Base-by-base conservation (phyloP, 2,888 invertebrate genomes). In the Heliconius cydno region DNA sequence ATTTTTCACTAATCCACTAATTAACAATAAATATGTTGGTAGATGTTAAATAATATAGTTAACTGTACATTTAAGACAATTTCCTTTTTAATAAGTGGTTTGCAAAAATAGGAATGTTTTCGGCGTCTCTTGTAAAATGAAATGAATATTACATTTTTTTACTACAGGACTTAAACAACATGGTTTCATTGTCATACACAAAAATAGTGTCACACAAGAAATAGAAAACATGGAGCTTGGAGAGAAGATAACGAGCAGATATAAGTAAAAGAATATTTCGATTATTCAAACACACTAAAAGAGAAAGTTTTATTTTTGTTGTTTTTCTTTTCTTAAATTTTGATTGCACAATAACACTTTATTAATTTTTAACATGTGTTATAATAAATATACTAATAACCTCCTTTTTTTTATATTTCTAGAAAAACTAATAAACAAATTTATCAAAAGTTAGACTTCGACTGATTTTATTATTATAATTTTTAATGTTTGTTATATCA, bases 161-260 rank as follows among this genome's bases (percentile, higher is more conserved):
- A 72, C 90, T 93, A 83, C 90, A 94, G 94, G 92, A 81, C 82
- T 94, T 66, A 92, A 91, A 80, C 91, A 92, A 77, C 90, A 92
- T 79, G 88, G 89, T 3, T 92, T 93, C 46, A 89, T 94, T 41
- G 82, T 82, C 9, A 81, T 92, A 10, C 74, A 41, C 7, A 94
- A 94, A 85, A 85, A 90, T 79, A 85, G 88, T 0, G 84, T 85
- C 4, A 90, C 91, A 7, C 84, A 90, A 28, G 91, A 90, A 87
- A 90, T 94, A 83, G 77, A 41, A 28, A 86, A 92, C 76, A 90
- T 94, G 5, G 74, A 77, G 2, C 80, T 92, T 9, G 93, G 93
- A 28, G 84, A 88, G 19, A 90, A 86, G 70, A 73, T 81, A 65
- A 52, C n/a, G 46, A 15, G 13, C 15, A 71, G 65, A 25, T 9